phyloP scores from a whole-genome alignment of 2,888 invertebrate genomes.

The Amphipyra tragopoginis region DNA sequence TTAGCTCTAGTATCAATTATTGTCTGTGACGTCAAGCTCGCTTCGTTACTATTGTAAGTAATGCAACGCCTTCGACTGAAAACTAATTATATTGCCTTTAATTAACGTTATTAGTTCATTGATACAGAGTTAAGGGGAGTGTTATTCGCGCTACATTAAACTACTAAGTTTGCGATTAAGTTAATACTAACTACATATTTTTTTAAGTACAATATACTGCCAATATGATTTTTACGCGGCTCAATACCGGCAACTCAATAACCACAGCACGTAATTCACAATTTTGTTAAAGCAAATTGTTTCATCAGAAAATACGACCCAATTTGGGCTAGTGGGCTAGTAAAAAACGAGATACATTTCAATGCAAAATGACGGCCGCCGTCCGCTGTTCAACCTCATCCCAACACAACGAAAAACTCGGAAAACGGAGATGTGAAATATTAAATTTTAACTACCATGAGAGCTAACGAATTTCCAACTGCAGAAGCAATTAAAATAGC shows the following conservation, averaged over 20 bases:
- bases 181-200: too few relatives aligned
- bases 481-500: constrained; percentile 64
- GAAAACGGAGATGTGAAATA: constrained; percentile 56
- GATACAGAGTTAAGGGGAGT: too few relatives aligned
- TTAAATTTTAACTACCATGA: constrained; percentile 61
- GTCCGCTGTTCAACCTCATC: constrained; percentile 19
- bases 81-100: too few relatives aligned
- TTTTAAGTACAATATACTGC: too few relatives aligned
- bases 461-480: constrained; percentile 56
- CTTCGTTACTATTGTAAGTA: not conserved
- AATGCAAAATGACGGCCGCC: constrained; percentile 23
- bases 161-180: too few relatives aligned
- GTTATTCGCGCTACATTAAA: too few relatives aligned
- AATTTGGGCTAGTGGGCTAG: constrained; percentile 14
- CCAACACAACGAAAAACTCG: constrained; percentile 23
- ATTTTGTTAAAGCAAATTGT: constrained; percentile 9
- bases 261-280: not conserved
- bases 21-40: not conserved
- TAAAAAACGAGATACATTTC: constrained; percentile 32
- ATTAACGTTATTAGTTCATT: too few relatives aligned
- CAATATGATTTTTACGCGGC: too few relatives aligned
- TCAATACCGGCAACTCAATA: not conserved
- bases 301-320: constrained; percentile 17
- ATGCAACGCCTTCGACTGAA: constrained; percentile 8
- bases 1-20: constrained; percentile 1